Conservation (phyloP, 2,797 vertebrate genomes). For the Micrastur ruficollis region DNA sequence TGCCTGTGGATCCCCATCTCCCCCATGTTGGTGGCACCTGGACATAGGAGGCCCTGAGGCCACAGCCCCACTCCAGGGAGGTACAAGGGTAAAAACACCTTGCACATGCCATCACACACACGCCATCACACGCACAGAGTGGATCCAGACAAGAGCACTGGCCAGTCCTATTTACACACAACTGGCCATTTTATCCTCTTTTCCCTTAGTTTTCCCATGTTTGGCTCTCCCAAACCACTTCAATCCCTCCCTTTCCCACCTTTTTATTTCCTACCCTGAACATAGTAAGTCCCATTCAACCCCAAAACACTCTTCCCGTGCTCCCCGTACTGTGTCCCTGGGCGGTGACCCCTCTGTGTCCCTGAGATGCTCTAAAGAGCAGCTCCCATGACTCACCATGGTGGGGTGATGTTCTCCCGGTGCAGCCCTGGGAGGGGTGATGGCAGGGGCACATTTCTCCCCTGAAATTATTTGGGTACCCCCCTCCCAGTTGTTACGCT, state of each 20-base stretch:
- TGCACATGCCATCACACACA: neutral
- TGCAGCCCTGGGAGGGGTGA: neutral
- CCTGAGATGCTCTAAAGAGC: neutral
- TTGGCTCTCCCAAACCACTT: neutral
- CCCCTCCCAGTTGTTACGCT: rapidly evolving
- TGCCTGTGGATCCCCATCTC: neutral
- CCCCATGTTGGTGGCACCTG: neutral
- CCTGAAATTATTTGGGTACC: neutral
- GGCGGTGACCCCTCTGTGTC: neutral
- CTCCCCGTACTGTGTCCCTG: rapidly evolving
- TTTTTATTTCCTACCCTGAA: neutral
- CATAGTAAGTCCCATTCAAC: neutral
- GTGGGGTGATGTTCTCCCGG: neutral
- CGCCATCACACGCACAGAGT: too few species aligned
- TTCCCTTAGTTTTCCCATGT: neutral
- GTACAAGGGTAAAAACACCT: neutral
- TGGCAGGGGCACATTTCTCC: rapidly evolving
- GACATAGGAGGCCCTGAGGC: neutral
- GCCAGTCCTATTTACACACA: neutral
- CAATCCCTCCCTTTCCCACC: neutral
- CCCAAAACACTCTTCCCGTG: rapidly evolving
- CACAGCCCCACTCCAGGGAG: rapidly evolving
- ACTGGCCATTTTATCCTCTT: neutral
- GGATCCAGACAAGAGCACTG: neutral
- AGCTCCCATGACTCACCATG: neutral